Evolutionary conservation across 2,888 invertebrate species (phyloP).

Genomic region (Scaptodrosophila latifasciaeformis): DNA sequence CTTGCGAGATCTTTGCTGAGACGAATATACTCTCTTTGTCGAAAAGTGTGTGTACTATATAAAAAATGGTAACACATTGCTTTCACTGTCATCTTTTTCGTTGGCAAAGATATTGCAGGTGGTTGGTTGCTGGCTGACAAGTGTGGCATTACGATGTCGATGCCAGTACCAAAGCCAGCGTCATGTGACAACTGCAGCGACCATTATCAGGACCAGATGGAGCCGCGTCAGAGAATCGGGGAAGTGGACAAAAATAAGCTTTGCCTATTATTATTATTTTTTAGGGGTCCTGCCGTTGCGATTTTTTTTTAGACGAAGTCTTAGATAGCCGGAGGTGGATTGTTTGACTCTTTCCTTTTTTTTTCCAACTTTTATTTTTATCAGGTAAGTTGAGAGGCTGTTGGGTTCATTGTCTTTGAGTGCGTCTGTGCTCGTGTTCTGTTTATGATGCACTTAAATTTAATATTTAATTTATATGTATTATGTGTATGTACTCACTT

Average conservation of each 20-base stretch:
- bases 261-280: constrained; percentile 20
- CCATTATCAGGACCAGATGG: no score
- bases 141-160: constrained; percentile 50
- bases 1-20: no score
- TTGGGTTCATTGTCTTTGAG: constrained; percentile 43
- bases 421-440: constrained; percentile 17
- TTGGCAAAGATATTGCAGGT: no score
- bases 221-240: no score
- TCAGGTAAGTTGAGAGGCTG: not conserved
- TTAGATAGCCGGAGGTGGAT: no score
- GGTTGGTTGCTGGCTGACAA: constrained; percentile 66
- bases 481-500: constrained; percentile 14
- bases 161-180: constrained; percentile 17
- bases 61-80: constrained; percentile 47
- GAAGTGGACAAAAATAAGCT: no score
- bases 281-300: no score
- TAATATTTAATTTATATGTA: constrained; percentile 71
- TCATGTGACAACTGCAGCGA: not conserved
- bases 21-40: no score
- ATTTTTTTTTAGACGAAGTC: no score
- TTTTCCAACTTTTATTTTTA: no score
- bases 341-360: no score
- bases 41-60: no score
- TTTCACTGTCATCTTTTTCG: constrained; percentile 63
- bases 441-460: constrained; percentile 66